Conservation (phyloP, 2,113 vertebrate genomes). For the Nymphicus hollandicus region DNA sequence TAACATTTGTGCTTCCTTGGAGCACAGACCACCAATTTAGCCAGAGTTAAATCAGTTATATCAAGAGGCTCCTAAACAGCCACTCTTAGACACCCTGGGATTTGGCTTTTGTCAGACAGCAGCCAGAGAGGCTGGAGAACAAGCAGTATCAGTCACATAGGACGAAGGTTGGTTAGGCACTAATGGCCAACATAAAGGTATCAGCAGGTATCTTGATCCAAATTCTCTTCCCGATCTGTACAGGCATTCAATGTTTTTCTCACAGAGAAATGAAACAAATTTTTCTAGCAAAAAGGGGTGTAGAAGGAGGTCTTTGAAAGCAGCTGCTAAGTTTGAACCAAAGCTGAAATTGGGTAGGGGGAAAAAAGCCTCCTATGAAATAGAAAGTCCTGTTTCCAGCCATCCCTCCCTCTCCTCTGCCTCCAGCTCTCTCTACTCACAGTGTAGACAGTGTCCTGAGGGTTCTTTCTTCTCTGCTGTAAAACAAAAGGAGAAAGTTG, state of each 20-base stretch:
- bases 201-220: neutral
- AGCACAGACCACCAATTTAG: neutral
- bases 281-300: neutral
- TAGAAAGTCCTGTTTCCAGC: neutral
- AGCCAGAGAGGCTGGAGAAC: neutral
- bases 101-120: neutral
- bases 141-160: neutral
- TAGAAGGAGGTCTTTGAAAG: neutral
- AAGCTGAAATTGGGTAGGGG: neutral
- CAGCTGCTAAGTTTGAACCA: neutral
- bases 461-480: slow-evolving; percentile 69
- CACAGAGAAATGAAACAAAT: neutral
- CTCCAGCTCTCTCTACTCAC: slow-evolving; percentile 60
- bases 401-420: neutral
- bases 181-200: neutral
- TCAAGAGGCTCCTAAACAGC: neutral
- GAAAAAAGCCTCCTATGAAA: neutral
- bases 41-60: neutral
- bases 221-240: neutral
- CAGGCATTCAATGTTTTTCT: neutral
- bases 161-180: neutral
- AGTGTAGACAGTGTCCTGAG: slow-evolving; percentile 72
- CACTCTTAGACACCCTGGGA: neutral
- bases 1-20: neutral
- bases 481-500: slow-evolving; percentile 4